Evolutionary conservation across 2,888 invertebrate species (phyloP).

Genomic region (Drosophila demipolita): DNA sequence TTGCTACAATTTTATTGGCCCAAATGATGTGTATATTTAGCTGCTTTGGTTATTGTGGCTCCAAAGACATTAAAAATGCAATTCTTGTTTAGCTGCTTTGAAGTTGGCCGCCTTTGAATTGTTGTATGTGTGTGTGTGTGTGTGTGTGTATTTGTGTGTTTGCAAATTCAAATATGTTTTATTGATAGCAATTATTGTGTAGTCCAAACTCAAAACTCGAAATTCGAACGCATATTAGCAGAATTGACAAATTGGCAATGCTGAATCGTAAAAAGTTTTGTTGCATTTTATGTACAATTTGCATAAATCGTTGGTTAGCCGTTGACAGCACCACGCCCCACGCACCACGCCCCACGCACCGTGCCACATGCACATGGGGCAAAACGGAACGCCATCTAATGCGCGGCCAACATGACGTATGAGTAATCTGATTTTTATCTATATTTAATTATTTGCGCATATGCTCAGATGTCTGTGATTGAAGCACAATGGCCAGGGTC

Average conservation of each 20-base stretch:
- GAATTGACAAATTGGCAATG: slow-evolving; percentile 54
- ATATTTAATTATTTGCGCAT: slow-evolving; percentile 77
- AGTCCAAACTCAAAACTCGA: not conserved
- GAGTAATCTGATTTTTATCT: slow-evolving; percentile 77
- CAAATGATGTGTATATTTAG: slow-evolving; percentile 39
- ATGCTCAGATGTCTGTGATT: slow-evolving; percentile 50
- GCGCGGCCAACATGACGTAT: slow-evolving; percentile 53
- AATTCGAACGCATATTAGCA: not conserved
- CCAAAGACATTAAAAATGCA: slow-evolving; percentile 53
- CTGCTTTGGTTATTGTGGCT: slow-evolving; percentile 19
- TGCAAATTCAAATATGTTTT: slow-evolving; percentile 32
- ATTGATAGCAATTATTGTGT: slow-evolving; percentile 13
- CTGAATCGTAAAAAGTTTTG: slow-evolving; percentile 50
- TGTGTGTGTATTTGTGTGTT: not conserved
- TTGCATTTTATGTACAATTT: slow-evolving; percentile 61
- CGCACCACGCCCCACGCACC: slow-evolving; percentile 32
- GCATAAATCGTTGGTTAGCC: slow-evolving; percentile 56
- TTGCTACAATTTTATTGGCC: slow-evolving; percentile 59
- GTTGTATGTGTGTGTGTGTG: not conserved
- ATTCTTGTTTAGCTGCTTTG: slow-evolving; percentile 61
- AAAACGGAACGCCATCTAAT: slow-evolving; percentile 9
- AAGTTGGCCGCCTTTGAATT: slow-evolving; percentile 65
- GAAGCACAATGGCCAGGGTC: slow-evolving; percentile 75
- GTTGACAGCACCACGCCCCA: slow-evolving; percentile 67
- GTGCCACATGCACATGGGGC: not conserved